Percentiles rank a stretch among this genome's conserved stretches.
Conservation (phyloP, 2,797 vertebrate species). For the Luscinia luscinia region DNA sequence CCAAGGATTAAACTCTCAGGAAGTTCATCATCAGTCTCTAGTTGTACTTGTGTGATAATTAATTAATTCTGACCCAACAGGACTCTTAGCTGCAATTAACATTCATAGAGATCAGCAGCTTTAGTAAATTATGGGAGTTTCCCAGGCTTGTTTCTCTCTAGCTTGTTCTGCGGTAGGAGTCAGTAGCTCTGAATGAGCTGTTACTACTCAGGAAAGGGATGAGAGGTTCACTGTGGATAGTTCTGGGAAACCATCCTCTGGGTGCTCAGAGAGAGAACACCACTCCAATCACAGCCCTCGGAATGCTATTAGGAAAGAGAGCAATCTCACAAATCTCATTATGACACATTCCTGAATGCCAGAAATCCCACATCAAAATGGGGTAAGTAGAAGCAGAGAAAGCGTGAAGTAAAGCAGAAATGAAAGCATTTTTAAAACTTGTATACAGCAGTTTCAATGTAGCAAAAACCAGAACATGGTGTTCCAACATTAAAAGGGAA, state of each 20-base stretch:
- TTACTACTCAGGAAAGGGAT: not conserved
- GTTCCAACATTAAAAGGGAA: not conserved
- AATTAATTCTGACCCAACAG: not conserved
- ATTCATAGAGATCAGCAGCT: not conserved
- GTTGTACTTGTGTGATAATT: not conserved
- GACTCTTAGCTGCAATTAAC: not conserved
- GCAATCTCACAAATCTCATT: not conserved
- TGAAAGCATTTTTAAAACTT: not conserved
- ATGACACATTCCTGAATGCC: not conserved
- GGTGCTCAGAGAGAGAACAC: not conserved
- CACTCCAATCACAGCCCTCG: not conserved
- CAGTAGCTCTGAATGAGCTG: not conserved
- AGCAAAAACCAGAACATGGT: not conserved
- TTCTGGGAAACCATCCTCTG: slow-evolving; percentile 28
- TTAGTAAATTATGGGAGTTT: not conserved
- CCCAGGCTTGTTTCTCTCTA: not conserved
- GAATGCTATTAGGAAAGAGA: not conserved
- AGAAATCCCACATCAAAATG: not conserved
- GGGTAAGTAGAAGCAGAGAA: not conserved
- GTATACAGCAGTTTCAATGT: not conserved
- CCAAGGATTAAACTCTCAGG: not conserved
- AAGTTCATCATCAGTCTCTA: slow-evolving; percentile 2
- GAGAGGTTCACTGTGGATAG: not conserved
- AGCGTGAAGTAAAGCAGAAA: not conserved
- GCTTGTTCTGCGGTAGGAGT: not conserved